Conservation (phyloP, 2,888 invertebrate species). For the Drosophila fulvimacula region DNA sequence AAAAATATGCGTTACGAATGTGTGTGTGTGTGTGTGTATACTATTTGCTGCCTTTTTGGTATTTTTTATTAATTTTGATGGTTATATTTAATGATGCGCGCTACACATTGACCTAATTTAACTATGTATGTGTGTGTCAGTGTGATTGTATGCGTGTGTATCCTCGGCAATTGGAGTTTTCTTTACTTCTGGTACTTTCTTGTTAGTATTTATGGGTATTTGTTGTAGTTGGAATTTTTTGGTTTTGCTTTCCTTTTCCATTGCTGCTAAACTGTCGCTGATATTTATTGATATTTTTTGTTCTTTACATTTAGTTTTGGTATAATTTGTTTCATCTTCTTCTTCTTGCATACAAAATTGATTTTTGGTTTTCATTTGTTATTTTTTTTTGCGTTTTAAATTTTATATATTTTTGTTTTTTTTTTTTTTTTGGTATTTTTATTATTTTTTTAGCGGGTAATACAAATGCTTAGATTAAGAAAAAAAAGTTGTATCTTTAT, state of each 20-base stretch:
- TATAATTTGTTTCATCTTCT: conserved; percentile 23
- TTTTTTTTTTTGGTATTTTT: conserved; percentile 23
- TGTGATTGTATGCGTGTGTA: conserved; percentile 26
- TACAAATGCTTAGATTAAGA: conserved; percentile 74
- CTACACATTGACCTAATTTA: conserved; percentile 71
- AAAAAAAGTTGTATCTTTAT: conserved; percentile 58
- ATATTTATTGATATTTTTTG: conserved; percentile 73
- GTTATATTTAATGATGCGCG: conserved; percentile 73
- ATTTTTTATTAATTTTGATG: conserved; percentile 26
- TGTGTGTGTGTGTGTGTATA: conserved; percentile 8
- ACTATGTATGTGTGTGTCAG: conserved; percentile 46
- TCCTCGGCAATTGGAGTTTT: conserved; percentile 6
- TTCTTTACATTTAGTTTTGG: conserved; percentile 54
- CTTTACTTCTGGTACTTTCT: conserved; percentile 2
- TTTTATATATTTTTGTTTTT: conserved; percentile 49
- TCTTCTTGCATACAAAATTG: conserved; percentile 66
- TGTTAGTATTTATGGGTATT: conserved; percentile 48
- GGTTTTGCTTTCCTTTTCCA: not conserved
- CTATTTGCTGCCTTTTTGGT: not conserved
- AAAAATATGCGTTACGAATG: conserved; percentile 38
- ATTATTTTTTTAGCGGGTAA: conserved; percentile 62
- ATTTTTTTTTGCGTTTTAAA: conserved; percentile 49
- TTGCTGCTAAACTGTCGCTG: conserved; percentile 60
- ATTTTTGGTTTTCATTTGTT: conserved; percentile 44
- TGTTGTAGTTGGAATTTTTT: conserved; percentile 46